Percentiles rank a stretch among this genome's conserved stretches.
phyloP scores from a whole-genome alignment of 2,797 vertebrate genomes.

The Melanotaenia boesemani region DNA sequence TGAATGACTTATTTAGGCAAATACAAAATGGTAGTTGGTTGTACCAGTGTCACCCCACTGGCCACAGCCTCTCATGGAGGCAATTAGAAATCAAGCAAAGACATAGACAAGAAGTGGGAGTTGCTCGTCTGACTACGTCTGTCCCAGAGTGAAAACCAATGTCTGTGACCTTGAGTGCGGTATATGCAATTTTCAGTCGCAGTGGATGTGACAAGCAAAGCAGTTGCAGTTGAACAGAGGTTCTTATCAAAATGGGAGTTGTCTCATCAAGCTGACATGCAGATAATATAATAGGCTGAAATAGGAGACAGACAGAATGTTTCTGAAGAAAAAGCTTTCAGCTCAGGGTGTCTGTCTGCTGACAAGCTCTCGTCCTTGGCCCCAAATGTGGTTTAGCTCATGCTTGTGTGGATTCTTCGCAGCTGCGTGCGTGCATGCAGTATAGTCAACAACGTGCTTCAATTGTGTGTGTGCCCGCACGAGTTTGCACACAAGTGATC shows the following conservation, averaged over 20 bases:
- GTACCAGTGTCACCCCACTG: conserved; percentile 38
- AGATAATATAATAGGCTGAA: conserved; percentile 66
- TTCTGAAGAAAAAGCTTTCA: conserved; percentile 34
- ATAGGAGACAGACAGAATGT: conserved; percentile 55
- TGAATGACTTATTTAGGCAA: conserved; percentile 61
- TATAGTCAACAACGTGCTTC: conserved; percentile 14
- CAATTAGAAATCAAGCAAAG: conserved; percentile 64
- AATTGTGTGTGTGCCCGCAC: conserved; percentile 19
- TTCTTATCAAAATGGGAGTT: conserved; percentile 52
- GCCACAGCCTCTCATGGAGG: conserved; percentile 57
- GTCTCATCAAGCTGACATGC: conserved; percentile 68
- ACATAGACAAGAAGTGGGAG: conserved; percentile 45
- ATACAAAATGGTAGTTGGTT: conserved; percentile 54
- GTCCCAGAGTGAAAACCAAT: conserved; percentile 35
- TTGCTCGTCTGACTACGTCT: conserved; percentile 37
- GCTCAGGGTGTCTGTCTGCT: conserved; percentile 42
- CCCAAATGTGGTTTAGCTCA: conserved; percentile 29
- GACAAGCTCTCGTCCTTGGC: conserved; percentile 61
- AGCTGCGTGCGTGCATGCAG: conserved; percentile 25
- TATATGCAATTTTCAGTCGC: conserved; percentile 50
- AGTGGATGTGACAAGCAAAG: conserved; percentile 55
- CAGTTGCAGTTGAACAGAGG: conserved; percentile 43
- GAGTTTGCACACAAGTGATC: conserved; percentile 48
- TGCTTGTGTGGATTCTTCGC: conserved; percentile 29
- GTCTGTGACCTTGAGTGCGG: conserved; percentile 76